Evolutionary conservation across 2,113 vertebrate genomes (phyloP).

Genomic region (Columba livia): DNA sequence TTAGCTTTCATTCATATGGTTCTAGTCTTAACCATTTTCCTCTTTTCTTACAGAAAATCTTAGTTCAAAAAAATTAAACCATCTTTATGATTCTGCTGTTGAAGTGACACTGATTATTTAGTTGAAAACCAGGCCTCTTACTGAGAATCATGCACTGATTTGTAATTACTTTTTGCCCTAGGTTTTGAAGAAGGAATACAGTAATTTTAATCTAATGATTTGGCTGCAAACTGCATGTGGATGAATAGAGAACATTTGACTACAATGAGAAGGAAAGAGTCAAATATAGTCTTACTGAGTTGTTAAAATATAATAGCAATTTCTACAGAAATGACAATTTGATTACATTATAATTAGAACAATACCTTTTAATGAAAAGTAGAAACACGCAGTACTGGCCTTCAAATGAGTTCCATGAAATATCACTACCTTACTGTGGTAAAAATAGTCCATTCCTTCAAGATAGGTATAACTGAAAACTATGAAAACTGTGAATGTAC

Average conservation of each 20-base stretch:
- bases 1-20: not conserved
- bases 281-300: not conserved
- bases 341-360: not conserved
- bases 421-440: not conserved
- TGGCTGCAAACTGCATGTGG: not conserved
- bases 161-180: slow-evolving; percentile 10
- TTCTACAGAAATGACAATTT: slow-evolving; percentile 18
- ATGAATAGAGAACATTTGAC: not conserved
- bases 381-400: not conserved
- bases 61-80: not conserved
- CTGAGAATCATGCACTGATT: not conserved
- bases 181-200: not conserved
- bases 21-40: not conserved
- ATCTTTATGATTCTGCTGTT: not conserved
- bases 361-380: not conserved
- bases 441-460: not conserved
- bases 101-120: slow-evolving; percentile 1
- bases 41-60: not conserved
- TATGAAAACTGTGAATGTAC: not conserved
- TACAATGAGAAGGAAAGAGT: not conserved
- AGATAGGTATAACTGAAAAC: not conserved
- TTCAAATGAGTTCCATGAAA: not conserved
- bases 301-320: slow-evolving; percentile 1
- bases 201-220: slow-evolving; percentile 47
- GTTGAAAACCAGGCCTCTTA: not conserved